Evolutionary conservation across 2,113 vertebrate genomes (phyloP).

Genomic region (Pungitius pungitius): DNA sequence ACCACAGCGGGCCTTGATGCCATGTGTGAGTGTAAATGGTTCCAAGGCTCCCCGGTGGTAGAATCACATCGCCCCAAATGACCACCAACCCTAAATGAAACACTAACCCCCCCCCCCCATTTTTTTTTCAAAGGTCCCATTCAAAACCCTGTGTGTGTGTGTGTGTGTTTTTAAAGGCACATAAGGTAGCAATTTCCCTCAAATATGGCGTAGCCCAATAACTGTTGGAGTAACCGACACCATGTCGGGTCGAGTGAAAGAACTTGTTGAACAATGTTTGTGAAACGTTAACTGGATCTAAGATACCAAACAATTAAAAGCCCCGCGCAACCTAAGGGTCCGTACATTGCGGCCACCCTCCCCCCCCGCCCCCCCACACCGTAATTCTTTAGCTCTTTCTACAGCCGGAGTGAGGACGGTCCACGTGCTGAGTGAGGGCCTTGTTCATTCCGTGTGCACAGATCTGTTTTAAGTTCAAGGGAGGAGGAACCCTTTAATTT

Average conservation of each 20-base stretch:
- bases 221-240: conserved; percentile 72
- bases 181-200: conserved; percentile 79
- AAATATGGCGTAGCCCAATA: conserved; percentile 75
- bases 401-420: conserved; percentile 41
- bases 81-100: conserved; percentile 81
- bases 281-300: conserved; percentile 36
- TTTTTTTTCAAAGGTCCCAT: conserved; percentile 75
- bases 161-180: conserved; percentile 64
- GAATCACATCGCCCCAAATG: conserved; percentile 75
- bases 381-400: conserved; percentile 48
- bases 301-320: conserved; percentile 28
- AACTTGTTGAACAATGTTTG: conserved; percentile 42
- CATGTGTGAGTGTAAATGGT: conserved; percentile 81
- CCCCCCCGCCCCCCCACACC: neutral
- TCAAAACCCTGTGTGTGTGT: conserved; percentile 61
- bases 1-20: conserved; percentile 80
- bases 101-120: conserved; percentile 55
- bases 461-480: conserved; percentile 80
- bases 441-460: conserved; percentile 75
- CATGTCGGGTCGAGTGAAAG: conserved; percentile 60
- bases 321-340: conserved; percentile 11
- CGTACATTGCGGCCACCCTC: conserved; percentile 31
- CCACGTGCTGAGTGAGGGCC: conserved; percentile 58
- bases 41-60: conserved; percentile 77
- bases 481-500: conserved; percentile 82